These are phyloP conservation scores for Spheniscus mendiculus DNA, from an alignment of 2,113 vertebrate genomes.

Conservation along the genomic window DNA sequence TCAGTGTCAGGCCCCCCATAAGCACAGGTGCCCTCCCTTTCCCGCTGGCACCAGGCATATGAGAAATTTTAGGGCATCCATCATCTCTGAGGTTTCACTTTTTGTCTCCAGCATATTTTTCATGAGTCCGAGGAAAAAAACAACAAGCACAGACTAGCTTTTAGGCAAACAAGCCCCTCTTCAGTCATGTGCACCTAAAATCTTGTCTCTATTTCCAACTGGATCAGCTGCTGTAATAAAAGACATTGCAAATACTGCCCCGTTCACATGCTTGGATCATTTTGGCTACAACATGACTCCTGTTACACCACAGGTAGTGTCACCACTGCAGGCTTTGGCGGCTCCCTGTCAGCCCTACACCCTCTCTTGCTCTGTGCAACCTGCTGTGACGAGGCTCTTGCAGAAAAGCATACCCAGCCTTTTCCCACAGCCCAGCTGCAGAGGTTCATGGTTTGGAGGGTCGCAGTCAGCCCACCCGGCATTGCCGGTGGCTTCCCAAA, in stretches of 20 bases:
- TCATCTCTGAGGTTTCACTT: background rate
- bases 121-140: background rate
- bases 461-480: background rate
- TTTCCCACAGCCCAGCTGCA: background rate
- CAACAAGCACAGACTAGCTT: background rate
- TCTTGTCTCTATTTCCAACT: background rate
- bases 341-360: background rate
- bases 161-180: background rate
- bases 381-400: background rate
- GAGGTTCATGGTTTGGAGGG: background rate
- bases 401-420: background rate
- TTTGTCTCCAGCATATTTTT: background rate
- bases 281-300: background rate
- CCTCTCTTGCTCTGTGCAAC: rapidly evolving
- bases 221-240: background rate
- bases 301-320: background rate
- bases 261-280: background rate
- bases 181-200: background rate
- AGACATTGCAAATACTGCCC: background rate
- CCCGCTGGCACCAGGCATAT: rapidly evolving
- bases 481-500: background rate
- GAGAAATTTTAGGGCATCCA: background rate
- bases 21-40: background rate
- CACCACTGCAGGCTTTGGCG: background rate
- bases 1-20: background rate